These are phyloP conservation scores for Oreortyx pictus DNA, from an alignment of 2,797 vertebrate species.

Conservation along the genomic window DNA sequence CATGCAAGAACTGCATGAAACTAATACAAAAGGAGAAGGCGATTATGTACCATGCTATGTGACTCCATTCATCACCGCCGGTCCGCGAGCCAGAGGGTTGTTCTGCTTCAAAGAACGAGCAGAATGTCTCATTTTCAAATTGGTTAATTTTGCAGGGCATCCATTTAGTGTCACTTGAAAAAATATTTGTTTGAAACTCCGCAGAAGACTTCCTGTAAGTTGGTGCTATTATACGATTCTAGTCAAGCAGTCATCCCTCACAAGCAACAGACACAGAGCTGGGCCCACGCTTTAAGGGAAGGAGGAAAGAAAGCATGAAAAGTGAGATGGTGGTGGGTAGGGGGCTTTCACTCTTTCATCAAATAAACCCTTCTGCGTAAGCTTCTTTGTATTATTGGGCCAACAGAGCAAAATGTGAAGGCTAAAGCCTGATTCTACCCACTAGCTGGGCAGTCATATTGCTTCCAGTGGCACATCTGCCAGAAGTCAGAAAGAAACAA, in stretches of 20 bases:
- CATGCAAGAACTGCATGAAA: neutral
- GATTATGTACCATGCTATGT: neutral
- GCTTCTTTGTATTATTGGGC: neutral
- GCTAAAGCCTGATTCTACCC: neutral
- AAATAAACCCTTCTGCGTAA: neutral
- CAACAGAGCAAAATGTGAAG: neutral
- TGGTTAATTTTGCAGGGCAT: neutral
- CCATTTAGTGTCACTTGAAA: neutral
- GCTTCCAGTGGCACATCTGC: neutral
- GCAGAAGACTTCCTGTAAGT: neutral
- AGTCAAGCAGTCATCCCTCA: neutral
- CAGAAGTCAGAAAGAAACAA: neutral
- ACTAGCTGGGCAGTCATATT: neutral
- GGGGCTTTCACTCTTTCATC: neutral
- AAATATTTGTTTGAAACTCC: neutral
- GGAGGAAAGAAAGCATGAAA: neutral
- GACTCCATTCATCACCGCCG: neutral
- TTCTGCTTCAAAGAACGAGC: conserved; percentile 54
- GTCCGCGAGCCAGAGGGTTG: neutral
- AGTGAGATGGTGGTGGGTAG: neutral
- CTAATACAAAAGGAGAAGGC: conserved; percentile 53
- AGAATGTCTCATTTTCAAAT: neutral
- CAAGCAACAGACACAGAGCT: neutral
- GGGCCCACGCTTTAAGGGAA: neutral
- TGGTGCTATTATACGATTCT: neutral